phyloP scores from a whole-genome alignment of 2,113 vertebrate genomes.

The Mormyrus iriodes region DNA sequence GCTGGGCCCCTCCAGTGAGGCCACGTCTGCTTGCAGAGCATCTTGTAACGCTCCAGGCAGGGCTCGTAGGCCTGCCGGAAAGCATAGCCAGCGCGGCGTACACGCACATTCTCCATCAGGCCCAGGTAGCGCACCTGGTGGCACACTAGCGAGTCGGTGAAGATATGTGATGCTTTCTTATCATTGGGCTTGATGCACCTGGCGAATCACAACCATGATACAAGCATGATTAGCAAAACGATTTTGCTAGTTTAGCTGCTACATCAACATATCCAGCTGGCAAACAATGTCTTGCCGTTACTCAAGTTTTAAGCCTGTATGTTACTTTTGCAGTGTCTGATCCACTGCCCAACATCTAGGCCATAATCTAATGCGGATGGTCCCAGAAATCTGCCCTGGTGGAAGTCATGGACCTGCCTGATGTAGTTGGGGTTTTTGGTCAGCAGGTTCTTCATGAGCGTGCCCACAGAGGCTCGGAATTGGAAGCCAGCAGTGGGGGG shows the following conservation, averaged over 20 bases:
- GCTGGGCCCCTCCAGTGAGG: conserved; percentile 88
- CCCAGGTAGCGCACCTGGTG: conserved; percentile 75
- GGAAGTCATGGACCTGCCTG: conserved; percentile 59
- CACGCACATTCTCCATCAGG: conserved; percentile 70
- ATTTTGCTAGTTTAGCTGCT: not conserved
- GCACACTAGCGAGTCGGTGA: conserved; percentile 80
- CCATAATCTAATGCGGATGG: not conserved
- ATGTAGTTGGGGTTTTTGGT: conserved; percentile 99
- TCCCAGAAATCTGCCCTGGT: not conserved
- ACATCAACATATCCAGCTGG: not conserved
- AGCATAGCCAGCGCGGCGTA: conserved; percentile 36
- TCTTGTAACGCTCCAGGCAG: conserved; percentile 95
- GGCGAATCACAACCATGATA: not conserved
- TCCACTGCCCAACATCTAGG: not conserved
- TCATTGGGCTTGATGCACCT: conserved; percentile 98
- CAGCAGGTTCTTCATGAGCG: conserved; percentile 90
- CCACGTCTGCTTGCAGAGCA: conserved; percentile 95
- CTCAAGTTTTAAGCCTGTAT: not conserved
- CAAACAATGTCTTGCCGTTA: not conserved
- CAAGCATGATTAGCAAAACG: not conserved
- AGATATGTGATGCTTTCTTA: conserved; percentile 85
- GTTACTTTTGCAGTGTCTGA: not conserved
- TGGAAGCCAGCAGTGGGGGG: conserved; percentile 90
- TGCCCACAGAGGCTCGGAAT: conserved; percentile 88
- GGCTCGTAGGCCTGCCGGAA: conserved; percentile 85